These are phyloP conservation scores for Amblyopsis rosae DNA, from an alignment of 2,113 vertebrate species.

Conservation along the genomic window DNA sequence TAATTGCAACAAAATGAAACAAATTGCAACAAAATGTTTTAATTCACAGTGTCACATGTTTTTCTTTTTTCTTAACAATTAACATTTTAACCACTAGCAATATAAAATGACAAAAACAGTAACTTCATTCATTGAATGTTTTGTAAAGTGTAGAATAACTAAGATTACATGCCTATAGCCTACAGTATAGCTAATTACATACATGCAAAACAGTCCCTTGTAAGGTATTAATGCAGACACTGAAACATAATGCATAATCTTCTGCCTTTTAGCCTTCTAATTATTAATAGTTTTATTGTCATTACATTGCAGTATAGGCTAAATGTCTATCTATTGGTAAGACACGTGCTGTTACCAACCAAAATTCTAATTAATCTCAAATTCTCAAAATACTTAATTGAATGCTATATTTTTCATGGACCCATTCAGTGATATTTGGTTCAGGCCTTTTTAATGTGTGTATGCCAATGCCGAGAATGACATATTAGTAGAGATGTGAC, in stretches of 20 bases:
- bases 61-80: background rate
- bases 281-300: conserved; percentile 9
- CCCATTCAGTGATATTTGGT: conserved; percentile 47
- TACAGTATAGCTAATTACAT: conserved; percentile 4
- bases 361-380: background rate
- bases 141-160: no score
- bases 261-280: background rate
- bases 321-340: background rate
- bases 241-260: background rate
- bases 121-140: background rate
- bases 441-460: conserved; percentile 1
- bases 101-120: background rate
- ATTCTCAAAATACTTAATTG: background rate
- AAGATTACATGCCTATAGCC: background rate
- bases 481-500: background rate
- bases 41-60: background rate
- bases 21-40: background rate
- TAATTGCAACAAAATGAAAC: background rate
- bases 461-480: background rate
- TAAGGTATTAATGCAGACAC: background rate
- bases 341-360: background rate
- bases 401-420: background rate
- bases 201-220: conserved; percentile 11
- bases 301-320: background rate
- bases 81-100: background rate